These are phyloP conservation scores for Otolemur garnettii DNA, from an alignment of 2,113 vertebrate genomes.

Conservation along the genomic window DNA sequence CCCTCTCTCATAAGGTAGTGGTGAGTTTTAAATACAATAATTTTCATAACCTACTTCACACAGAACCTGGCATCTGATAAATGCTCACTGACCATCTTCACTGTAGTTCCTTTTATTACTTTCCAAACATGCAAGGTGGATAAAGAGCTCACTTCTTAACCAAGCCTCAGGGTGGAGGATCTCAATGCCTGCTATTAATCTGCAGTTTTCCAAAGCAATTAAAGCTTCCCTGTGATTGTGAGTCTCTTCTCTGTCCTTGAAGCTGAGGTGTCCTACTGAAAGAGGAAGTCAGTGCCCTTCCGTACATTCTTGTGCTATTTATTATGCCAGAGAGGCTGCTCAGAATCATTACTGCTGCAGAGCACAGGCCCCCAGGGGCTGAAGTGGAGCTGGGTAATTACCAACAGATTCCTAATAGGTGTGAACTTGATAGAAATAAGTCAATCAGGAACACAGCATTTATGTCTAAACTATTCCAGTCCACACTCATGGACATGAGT, in stretches of 20 bases:
- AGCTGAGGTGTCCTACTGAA: slow-evolving; percentile 76
- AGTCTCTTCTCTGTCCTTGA: slow-evolving; percentile 82
- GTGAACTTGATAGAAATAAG: slow-evolving; percentile 82
- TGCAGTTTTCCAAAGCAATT: slow-evolving; percentile 27
- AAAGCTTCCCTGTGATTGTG: neutral
- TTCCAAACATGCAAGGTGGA: neutral
- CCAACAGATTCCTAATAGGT: slow-evolving; percentile 86
- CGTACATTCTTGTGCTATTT: slow-evolving; percentile 79
- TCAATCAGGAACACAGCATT: slow-evolving; percentile 81
- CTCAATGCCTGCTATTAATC: neutral
- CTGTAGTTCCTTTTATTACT: neutral
- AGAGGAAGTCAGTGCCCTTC: slow-evolving; percentile 73
- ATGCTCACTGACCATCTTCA: neutral
- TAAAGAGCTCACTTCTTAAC: neutral
- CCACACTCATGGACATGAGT: neutral
- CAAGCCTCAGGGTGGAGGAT: accelerated
- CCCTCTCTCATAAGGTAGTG: neutral
- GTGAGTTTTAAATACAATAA: neutral
- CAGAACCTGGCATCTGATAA: neutral
- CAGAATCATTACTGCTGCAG: slow-evolving; percentile 86
- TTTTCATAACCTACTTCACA: neutral
- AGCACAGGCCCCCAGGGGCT: slow-evolving; percentile 86
- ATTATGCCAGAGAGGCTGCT: slow-evolving; percentile 84
- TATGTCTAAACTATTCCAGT: slow-evolving; percentile 71
- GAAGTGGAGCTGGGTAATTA: slow-evolving; percentile 85